Percentiles rank a stretch among this genome's conserved stretches.
Evolutionary conservation across 2,888 invertebrate genomes (phyloP).

Genomic region (Synanthedon myopaeformis): DNA sequence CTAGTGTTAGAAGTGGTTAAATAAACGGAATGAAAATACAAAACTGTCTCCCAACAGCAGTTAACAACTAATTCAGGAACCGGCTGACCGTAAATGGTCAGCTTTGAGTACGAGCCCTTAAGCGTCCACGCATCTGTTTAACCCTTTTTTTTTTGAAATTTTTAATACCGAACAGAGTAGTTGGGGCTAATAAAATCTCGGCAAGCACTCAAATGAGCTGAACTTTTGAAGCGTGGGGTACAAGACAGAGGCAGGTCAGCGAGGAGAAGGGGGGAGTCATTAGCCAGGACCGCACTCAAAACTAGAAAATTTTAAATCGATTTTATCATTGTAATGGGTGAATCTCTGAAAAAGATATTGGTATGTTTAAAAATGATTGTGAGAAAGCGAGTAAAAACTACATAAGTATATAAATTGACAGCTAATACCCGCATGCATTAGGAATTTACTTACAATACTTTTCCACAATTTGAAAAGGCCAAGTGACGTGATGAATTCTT

Average conservation of each 20-base stretch:
- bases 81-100: slow-evolving; percentile 62
- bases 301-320: neutral
- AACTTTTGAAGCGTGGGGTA: slow-evolving; percentile 68
- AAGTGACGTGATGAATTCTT: too few relatives aligned
- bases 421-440: slow-evolving; percentile 8
- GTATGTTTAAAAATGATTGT: slow-evolving; percentile 19
- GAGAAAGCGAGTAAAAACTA: slow-evolving; percentile 33
- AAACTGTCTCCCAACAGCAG: slow-evolving; percentile 58
- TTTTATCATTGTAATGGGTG: neutral
- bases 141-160: slow-evolving; percentile 46
- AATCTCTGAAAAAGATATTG: neutral
- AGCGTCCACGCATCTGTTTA: slow-evolving; percentile 47
- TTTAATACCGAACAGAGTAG: slow-evolving; percentile 61
- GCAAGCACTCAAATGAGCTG: slow-evolving; percentile 68
- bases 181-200: slow-evolving; percentile 68
- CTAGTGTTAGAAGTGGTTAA: too few relatives aligned
- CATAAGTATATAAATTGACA: neutral
- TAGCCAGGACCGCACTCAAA: slow-evolving; percentile 38
- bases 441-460: slow-evolving; percentile 8
- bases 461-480: too few relatives aligned
- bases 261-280: slow-evolving; percentile 49
- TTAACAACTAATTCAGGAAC: slow-evolving; percentile 54
- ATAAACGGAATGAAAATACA: slow-evolving; percentile 3
- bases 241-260: slow-evolving; percentile 66
- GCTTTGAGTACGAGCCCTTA: slow-evolving; percentile 39